Evolutionary conservation across 1,140 invertebrate genomes (phyloP).

Genomic region (Pomacea maculata): DNA sequence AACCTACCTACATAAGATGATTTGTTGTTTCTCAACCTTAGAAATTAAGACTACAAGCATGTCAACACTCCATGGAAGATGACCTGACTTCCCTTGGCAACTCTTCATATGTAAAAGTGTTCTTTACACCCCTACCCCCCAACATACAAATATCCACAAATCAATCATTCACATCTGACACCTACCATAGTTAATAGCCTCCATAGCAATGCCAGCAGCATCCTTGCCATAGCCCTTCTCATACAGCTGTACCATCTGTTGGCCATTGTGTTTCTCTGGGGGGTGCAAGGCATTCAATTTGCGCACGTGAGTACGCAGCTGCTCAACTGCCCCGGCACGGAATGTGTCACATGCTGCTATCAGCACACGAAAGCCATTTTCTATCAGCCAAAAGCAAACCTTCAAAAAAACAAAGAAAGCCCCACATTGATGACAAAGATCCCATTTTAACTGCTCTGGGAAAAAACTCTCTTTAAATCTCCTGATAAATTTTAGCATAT

Average conservation of each 20-base stretch:
- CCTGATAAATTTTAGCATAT: neutral
- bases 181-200: slow-evolving; percentile 85
- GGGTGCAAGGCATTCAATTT: slow-evolving; percentile 96
- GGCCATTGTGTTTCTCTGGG: slow-evolving; percentile 66
- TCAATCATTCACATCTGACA: too few species aligned
- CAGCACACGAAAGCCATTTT: slow-evolving; percentile 94
- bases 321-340: slow-evolving; percentile 98
- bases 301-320: slow-evolving; percentile 92
- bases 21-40: too few species aligned
- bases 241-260: slow-evolving; percentile 90
- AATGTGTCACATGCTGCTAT: slow-evolving; percentile 99
- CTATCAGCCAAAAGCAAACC: slow-evolving; percentile 99
- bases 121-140: too few species aligned
- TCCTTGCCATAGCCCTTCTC: slow-evolving; percentile 99
- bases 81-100: too few species aligned
- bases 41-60: too few species aligned
- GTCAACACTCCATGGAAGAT: too few species aligned
- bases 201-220: slow-evolving; percentile 96
- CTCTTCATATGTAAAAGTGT: too few species aligned
- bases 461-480: too few species aligned
- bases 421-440: neutral
- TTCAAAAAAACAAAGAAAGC: slow-evolving; percentile 47
- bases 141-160: too few species aligned
- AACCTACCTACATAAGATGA: neutral
- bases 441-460: neutral